Percentiles rank a stretch among this genome's conserved stretches.
Evolutionary conservation across 2,888 invertebrate genomes (phyloP).

Genomic region (Girardia tigrina): DNA sequence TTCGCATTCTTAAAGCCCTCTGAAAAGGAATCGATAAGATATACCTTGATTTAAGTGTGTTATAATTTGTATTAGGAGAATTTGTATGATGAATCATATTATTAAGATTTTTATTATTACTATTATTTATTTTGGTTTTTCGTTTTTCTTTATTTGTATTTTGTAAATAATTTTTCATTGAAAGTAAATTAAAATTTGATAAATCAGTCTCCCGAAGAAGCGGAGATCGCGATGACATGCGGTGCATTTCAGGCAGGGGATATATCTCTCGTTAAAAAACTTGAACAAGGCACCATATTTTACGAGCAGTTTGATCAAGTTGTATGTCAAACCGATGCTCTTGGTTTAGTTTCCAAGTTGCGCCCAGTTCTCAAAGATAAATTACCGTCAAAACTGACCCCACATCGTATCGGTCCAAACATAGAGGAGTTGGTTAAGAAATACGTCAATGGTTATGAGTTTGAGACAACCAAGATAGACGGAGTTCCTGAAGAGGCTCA

Average conservation of each 20-base stretch:
- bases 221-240: not conserved
- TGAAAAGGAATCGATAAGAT: too few relatives aligned
- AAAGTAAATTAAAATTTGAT: not conserved
- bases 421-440: not conserved
- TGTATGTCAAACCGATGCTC: not conserved
- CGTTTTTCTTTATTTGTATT: too few relatives aligned
- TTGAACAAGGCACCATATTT: not conserved
- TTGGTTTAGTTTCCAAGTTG: not conserved
- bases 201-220: not conserved
- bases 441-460: not conserved
- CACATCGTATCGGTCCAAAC: not conserved
- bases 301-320: not conserved
- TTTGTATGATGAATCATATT: too few relatives aligned
- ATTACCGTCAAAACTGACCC: not conserved
- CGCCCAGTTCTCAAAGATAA: not conserved
- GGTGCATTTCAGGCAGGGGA: not conserved
- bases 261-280: not conserved
- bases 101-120: too few relatives aligned
- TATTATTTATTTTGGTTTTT: too few relatives aligned
- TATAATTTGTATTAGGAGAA: too few relatives aligned
- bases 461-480: not conserved
- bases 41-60: too few relatives aligned
- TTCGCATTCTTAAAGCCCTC: too few relatives aligned
- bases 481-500: not conserved
- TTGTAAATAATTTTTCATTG: too few relatives aligned